A percentile compares a stretch with the other conserved stretches of the same genome.
Conservation (phyloP, 2,797 vertebrate genomes). For the Melanotaenia boesemani region DNA sequence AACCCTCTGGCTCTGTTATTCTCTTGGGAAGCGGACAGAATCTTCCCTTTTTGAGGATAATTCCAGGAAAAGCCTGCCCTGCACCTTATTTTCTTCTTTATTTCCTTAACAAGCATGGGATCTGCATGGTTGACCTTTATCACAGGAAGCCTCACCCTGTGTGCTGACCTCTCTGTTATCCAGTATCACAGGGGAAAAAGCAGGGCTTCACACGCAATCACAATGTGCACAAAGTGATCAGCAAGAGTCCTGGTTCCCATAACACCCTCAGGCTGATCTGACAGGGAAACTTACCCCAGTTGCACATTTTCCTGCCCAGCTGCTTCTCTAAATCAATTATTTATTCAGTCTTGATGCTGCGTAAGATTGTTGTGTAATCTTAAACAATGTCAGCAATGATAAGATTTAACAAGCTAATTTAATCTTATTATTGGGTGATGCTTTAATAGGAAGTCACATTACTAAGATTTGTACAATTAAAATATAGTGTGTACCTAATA, state of each 20-base stretch:
- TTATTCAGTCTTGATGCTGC: neutral
- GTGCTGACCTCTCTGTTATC: constrained; percentile 24
- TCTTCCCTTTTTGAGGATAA: neutral
- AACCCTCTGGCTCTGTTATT: neutral
- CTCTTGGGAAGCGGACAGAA: neutral
- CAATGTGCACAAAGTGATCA: constrained; percentile 20
- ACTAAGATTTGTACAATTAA: neutral
- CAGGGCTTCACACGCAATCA: constrained; percentile 28
- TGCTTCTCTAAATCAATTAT: neutral
- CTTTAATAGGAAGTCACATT: neutral
- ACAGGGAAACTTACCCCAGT: neutral
- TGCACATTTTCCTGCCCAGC: neutral
- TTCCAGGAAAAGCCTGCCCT: neutral
- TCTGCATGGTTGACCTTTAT: constrained; percentile 39
- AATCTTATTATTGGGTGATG: neutral
- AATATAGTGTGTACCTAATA: neutral
- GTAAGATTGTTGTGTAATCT: neutral
- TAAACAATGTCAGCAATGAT: neutral
- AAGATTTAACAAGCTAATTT: neutral
- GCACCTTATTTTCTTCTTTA: constrained; percentile 11
- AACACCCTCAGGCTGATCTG: neutral
- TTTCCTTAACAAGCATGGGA: constrained; percentile 45
- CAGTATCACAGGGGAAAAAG: constrained; percentile 58
- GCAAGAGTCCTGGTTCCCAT: constrained; percentile 9
- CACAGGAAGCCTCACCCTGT: constrained; percentile 18